Base-by-base conservation (phyloP, 2,888 invertebrate genomes). In the Himalopsyche japonica region DNA sequence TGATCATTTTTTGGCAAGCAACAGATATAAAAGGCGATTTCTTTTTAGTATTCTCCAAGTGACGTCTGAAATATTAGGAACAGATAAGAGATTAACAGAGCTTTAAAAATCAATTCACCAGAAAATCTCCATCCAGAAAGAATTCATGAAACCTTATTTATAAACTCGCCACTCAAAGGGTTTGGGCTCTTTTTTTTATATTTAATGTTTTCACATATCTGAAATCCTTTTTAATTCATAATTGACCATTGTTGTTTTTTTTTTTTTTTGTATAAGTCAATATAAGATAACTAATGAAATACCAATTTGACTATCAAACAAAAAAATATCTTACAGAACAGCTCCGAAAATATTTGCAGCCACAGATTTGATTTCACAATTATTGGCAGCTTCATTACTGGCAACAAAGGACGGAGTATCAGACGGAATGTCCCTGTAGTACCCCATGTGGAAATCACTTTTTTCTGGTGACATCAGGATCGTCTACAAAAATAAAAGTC, bases 371-470 rank as follows among this genome's bases (percentile, higher is more conserved):
- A 99, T 94, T 80, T 92, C 93, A 87, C 95, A 96, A 89, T 94
- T 94, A 87, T 94, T 93, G 27, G 93, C 91, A 57, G 95, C 94
- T 88, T 94, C 93, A 91, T 97, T 98, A 87, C 94, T 94, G 0
- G 95, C 98, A 70, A 98, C 91, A 89, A 98, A 95, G 7, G 93
- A 93, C 47, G 97, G 97, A 57, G 93, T 90, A 83, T 95, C 94
- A 43, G 94, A 92, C 0, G 97, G 96, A 85, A 94, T 94, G 91
- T 98, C 98, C 88, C 98, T 94, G 92, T 95, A 98, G 90, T 98
- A 98, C 7, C 98, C 98, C 88, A 97, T 94, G 89, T 98, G 98
- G 87, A 95, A 95, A 86, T 96, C 95, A 84, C 94, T 94, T 79
- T 93, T 93, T 79, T 94, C 93, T 88, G 95, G 94, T 30, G 93